A percentile compares a stretch with the other conserved stretches of the same genome.
Evolutionary conservation across 2,888 invertebrate genomes (phyloP).

Genomic region (Lasioglossum pauxillum): DNA sequence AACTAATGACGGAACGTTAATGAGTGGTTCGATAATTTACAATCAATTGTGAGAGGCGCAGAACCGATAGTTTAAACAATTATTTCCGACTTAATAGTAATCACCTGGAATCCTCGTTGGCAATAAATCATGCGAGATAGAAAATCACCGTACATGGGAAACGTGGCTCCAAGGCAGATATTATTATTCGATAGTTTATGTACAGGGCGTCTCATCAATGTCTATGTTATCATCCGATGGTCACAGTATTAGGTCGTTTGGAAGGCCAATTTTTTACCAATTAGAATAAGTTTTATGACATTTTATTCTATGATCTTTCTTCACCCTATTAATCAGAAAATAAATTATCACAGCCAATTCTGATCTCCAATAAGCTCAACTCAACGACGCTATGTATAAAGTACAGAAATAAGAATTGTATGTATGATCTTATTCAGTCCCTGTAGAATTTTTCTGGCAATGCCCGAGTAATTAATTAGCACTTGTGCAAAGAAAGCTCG

Average conservation of each 20-base stretch:
- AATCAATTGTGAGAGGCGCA: background rate
- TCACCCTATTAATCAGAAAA: no score
- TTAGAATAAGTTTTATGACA: no score
- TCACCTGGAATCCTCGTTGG: background rate
- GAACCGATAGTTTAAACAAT: background rate
- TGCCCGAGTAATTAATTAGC: background rate
- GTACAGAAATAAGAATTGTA: background rate
- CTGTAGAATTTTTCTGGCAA: background rate
- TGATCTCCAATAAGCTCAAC: no score
- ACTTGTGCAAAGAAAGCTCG: background rate
- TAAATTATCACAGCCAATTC: no score
- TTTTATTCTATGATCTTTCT: no score
- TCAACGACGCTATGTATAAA: background rate
- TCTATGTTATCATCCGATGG: background rate
- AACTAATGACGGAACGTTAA: background rate
- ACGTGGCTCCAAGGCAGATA: background rate
- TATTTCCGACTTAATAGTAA: background rate
- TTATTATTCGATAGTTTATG: background rate
- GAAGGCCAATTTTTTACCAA: no score
- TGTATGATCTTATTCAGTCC: background rate
- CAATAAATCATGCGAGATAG: background rate
- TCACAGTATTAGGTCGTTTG: no score
- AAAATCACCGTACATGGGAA: background rate
- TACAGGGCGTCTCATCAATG: background rate
- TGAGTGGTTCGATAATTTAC: background rate